Evolutionary conservation across 2,888 invertebrate genomes (phyloP).

Genomic region (Tiliacea aurago): DNA sequence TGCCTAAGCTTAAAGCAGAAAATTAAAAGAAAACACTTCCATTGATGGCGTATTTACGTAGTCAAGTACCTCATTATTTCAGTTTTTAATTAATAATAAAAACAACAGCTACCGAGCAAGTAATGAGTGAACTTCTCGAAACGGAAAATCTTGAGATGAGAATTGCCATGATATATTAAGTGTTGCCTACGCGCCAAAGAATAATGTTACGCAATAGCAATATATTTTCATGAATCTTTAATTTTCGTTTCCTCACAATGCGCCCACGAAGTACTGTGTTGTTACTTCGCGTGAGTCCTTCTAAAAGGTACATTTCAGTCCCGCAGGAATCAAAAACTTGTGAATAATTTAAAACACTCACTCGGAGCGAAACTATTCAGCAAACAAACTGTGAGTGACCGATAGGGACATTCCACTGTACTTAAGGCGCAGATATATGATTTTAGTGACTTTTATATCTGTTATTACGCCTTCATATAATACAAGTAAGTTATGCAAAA

Average conservation of each 20-base stretch:
- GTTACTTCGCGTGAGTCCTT: background rate
- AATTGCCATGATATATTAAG: slow-evolving; percentile 15
- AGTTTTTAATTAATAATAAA: slow-evolving; percentile 26
- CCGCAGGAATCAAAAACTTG: slow-evolving; percentile 1
- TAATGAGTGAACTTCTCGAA: slow-evolving; percentile 12
- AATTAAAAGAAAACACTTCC: slow-evolving; percentile 41
- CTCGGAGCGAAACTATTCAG: slow-evolving; percentile 18
- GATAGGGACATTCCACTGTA: slow-evolving; percentile 7
- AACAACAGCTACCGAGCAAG: background rate
- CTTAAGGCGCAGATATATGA: no score
- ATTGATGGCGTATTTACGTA: slow-evolving; percentile 20
- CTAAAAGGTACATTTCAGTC: slow-evolving; percentile 6
- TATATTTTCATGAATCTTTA: slow-evolving; percentile 8
- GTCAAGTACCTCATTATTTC: slow-evolving; percentile 15
- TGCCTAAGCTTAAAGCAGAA: slow-evolving; percentile 11
- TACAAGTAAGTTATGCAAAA: no score
- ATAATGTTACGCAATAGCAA: slow-evolving; percentile 14
- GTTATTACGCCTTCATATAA: no score
- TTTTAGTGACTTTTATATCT: no score
- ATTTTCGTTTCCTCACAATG: background rate
- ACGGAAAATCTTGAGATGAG: slow-evolving; percentile 14
- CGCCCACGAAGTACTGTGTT: background rate
- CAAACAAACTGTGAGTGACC: slow-evolving; percentile 19
- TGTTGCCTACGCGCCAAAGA: background rate
- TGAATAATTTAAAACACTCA: slow-evolving; percentile 21